Evolutionary conservation across 2,113 vertebrate genomes (phyloP).

Genomic region (Catagonus wagneri): DNA sequence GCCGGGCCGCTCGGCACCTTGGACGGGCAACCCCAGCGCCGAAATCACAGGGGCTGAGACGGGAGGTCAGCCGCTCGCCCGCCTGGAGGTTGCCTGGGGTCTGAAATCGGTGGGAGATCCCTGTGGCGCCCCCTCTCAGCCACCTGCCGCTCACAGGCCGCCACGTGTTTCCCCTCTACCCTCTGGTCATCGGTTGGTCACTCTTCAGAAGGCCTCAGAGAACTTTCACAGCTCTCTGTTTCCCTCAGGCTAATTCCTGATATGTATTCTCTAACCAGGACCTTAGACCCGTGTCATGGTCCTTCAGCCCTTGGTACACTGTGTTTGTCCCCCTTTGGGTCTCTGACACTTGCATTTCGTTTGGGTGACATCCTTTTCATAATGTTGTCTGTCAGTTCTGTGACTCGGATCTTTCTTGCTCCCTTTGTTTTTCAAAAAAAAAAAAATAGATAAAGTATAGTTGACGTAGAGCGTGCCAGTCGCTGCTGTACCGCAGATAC

Average conservation of each 20-base stretch:
- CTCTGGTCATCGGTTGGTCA: accelerated
- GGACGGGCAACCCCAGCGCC: neutral
- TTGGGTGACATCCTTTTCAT: accelerated
- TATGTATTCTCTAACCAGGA: accelerated
- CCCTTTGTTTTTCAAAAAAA: too few species aligned
- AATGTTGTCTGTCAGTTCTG: accelerated
- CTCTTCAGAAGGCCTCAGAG: neutral
- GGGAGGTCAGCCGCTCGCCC: neutral
- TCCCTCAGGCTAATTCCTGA: accelerated
- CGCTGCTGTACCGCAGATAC: too few species aligned
- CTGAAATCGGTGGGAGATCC: accelerated
- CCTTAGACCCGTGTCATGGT: accelerated
- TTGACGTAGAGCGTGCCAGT: too few species aligned
- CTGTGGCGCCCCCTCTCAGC: neutral
- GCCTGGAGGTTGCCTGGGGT: neutral
- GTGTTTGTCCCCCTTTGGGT: accelerated
- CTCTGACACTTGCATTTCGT: accelerated
- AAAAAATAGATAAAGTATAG: too few species aligned
- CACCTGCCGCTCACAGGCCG: accelerated
- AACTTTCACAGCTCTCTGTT: accelerated
- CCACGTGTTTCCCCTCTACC: accelerated
- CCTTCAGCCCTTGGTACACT: accelerated
- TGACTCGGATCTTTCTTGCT: accelerated
- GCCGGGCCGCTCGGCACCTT: accelerated
- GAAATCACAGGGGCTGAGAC: neutral